Conservation (phyloP, 2,113 vertebrate genomes). For the Entomyzon cyanotis region DNA sequence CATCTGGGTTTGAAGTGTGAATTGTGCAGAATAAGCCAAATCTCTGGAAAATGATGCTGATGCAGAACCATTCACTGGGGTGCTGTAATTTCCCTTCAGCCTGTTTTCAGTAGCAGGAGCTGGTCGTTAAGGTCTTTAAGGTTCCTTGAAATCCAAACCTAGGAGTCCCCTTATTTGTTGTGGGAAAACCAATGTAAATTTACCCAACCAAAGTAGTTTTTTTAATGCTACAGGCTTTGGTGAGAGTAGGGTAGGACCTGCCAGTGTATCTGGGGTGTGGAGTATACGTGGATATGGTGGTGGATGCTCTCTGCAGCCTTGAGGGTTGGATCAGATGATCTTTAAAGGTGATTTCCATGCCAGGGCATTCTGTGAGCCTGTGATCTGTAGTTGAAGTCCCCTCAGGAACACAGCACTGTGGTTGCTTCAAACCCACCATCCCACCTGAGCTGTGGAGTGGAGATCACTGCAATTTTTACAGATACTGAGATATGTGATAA, state of each 20-base stretch:
- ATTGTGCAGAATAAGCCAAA: not conserved
- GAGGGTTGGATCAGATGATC: not conserved
- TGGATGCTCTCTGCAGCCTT: not conserved
- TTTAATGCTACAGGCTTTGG: not conserved
- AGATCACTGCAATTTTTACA: not conserved
- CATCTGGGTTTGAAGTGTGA: not conserved
- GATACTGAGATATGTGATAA: not conserved
- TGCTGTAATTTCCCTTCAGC: not conserved
- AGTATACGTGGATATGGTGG: not conserved
- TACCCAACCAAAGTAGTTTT: not conserved
- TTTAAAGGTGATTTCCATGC: not conserved
- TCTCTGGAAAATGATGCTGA: not conserved
- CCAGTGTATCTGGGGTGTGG: not conserved
- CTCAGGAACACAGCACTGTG: not conserved
- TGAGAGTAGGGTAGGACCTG: not conserved
- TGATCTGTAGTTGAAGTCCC: not conserved
- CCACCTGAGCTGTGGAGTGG: not conserved
- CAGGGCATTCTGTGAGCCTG: not conserved
- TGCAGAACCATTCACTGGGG: rapidly evolving
- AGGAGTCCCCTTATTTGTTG: not conserved
- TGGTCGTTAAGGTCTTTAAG: not conserved
- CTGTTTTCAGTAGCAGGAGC: not conserved
- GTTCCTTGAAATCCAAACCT: not conserved
- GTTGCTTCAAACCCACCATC: not conserved
- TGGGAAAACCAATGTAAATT: not conserved